Conservation (phyloP, 2,113 vertebrate species). For the Microtus ochrogaster region DNA sequence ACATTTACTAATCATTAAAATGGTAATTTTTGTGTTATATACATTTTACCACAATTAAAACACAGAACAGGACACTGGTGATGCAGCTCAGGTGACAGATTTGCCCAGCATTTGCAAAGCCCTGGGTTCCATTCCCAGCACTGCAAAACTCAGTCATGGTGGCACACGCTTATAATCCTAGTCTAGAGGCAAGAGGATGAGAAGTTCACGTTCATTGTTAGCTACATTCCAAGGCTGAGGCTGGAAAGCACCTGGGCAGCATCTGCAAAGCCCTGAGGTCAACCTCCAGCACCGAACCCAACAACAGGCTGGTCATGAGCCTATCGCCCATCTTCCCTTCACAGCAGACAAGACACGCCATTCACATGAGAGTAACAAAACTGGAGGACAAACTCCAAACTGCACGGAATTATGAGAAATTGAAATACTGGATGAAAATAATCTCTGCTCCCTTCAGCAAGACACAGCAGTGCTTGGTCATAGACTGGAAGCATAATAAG, state of each 20-base stretch:
- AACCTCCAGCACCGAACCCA: neutral
- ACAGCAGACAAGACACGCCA: neutral
- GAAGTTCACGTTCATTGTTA: neutral
- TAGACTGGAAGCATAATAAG: neutral
- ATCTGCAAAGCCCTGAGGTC: neutral
- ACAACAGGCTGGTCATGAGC: neutral
- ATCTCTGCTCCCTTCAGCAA: neutral
- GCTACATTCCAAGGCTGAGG: neutral
- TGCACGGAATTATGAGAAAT: neutral
- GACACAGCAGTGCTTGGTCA: neutral
- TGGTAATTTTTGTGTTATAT: neutral
- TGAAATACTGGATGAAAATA: neutral
- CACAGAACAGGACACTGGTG: neutral
- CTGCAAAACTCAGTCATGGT: neutral
- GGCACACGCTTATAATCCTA: neutral
- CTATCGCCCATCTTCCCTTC: neutral
- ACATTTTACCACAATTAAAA: constrained; percentile 7
- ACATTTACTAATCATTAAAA: neutral
- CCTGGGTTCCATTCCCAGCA: neutral
- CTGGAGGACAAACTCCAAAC: neutral
- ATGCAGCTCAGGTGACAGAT: neutral
- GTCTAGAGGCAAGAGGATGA: neutral
- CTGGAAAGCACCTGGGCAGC: neutral
- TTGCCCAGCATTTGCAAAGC: neutral
- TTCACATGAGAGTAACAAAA: neutral